Percentiles rank a stretch among this genome's conserved stretches.
phyloP scores from a whole-genome alignment of 2,888 invertebrate genomes.

The Erebia epiphron region DNA sequence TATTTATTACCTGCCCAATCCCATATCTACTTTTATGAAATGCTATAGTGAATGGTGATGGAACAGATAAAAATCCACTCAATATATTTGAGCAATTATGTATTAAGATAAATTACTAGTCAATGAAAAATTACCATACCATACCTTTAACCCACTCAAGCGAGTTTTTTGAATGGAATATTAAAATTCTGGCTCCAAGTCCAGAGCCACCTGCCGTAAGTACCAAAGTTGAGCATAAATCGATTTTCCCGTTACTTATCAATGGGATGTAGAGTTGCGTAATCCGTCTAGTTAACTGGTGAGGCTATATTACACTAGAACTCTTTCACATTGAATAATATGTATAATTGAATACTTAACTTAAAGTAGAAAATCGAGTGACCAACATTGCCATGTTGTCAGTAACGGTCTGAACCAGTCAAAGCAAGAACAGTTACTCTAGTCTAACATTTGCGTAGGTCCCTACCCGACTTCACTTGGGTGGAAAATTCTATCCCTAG shows the following conservation, averaged over 20 bases:
- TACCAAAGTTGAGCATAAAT: constrained; percentile 34
- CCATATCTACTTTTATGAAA: background rate
- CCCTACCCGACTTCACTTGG: no score
- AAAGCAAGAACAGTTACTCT: no score
- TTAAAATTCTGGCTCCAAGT: constrained; percentile 31
- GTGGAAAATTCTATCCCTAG: no score
- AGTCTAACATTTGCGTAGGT: no score
- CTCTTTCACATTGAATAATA: background rate
- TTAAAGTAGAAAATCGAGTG: no score
- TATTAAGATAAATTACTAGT: constrained; percentile 26
- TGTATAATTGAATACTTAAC: no score
- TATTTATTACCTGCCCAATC: background rate
- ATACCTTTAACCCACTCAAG: constrained; percentile 29
- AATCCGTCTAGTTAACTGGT: constrained; percentile 35
- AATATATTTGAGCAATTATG: constrained; percentile 22
- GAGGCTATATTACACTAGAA: constrained; percentile 33
- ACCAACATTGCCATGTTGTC: no score
- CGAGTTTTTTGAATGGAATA: constrained; percentile 37
- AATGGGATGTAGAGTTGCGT: constrained; percentile 42
- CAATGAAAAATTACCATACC: constrained; percentile 32
- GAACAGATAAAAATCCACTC: constrained; percentile 22
- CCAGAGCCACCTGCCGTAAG: constrained; percentile 36
- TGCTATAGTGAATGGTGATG: constrained; percentile 11
- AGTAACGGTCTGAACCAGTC: no score
- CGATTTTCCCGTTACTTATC: constrained; percentile 42